A percentile compares a stretch with the other conserved stretches of the same genome.
Evolutionary conservation across 1,140 invertebrate species (phyloP).

Genomic region (Achatina immaculata): DNA sequence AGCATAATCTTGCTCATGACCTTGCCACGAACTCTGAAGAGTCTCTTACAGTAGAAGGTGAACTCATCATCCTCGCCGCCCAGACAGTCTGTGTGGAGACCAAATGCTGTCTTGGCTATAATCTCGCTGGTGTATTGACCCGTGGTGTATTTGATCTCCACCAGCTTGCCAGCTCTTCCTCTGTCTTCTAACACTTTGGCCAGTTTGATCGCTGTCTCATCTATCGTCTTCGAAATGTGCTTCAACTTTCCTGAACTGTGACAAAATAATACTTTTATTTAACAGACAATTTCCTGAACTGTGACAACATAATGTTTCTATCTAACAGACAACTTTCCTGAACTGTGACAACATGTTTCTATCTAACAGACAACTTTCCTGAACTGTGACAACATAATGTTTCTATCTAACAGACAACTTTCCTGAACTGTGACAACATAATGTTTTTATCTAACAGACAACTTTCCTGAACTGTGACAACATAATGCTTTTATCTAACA

Average conservation of each 20-base stretch:
- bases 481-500: no score
- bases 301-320: no score
- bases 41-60: background rate
- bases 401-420: no score
- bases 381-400: no score
- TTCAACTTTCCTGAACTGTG: conserved; percentile 24
- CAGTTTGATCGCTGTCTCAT: conserved; percentile 10
- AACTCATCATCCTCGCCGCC: conserved; percentile 22
- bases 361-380: no score
- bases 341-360: no score
- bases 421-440: no score
- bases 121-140: conserved; percentile 21
- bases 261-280: no score
- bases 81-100: conserved; percentile 11
- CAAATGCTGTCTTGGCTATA: conserved; percentile 27
- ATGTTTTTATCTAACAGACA: no score
- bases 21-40: background rate
- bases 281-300: no score
- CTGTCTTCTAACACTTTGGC: background rate
- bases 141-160: background rate
- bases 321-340: no score
- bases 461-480: no score
- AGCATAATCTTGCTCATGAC: conserved; percentile 16
- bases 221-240: background rate
- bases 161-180: background rate